Evolutionary conservation across 2,888 invertebrate species (phyloP), one percentile per base, ranked within the genome.

Genomic region (Drosophila fulvimacula): DNA sequence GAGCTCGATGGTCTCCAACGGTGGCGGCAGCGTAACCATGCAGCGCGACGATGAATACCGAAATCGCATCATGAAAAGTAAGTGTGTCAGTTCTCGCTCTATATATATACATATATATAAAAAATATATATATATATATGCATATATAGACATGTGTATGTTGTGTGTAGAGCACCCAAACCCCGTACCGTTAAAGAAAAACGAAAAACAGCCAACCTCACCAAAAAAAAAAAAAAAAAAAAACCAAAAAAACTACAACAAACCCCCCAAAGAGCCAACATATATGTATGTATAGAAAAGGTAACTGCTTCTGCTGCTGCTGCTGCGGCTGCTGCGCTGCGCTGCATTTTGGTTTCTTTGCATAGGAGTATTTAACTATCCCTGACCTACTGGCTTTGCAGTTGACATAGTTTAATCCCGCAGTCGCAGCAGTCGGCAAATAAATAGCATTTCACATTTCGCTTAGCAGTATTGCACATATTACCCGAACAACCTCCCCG

Each of bases 11-110:
- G 91, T 91, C 63, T 92, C 92, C 67, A 91, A 91, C 72, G 92
- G 92, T 19, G 92, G 92, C 46, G 92, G 92, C 67, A 92, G 92
- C 63, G 90, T 92, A 19, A 90, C 92, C 71, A 91, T 92, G 85
- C 92, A 91, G 74, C 91, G 92, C 65, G 92, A 92, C 72, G 92
- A 93, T 83, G 92, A 93, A 69, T 92, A 92, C 82, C 85, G 92
- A 61, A 91, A 91, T 87, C 91, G 93, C 68, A 92, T 92, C 71
- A 85, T 92, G 85, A 92, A 91, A 85, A 92, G 93, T 92, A 90
- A 91, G 91, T 91, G 77, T 89, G 88, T 88, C 86, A 76, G 57
- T 36, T 39, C 38, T 56, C 17, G 42, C 19, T 66, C 15, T 34
- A 15, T 30, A 15, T 44, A 52, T 67, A 19, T 62, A 17, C 15